Evolutionary conservation across 2,113 vertebrate genomes (phyloP).

Genomic region (Argyrosomus japonicus): DNA sequence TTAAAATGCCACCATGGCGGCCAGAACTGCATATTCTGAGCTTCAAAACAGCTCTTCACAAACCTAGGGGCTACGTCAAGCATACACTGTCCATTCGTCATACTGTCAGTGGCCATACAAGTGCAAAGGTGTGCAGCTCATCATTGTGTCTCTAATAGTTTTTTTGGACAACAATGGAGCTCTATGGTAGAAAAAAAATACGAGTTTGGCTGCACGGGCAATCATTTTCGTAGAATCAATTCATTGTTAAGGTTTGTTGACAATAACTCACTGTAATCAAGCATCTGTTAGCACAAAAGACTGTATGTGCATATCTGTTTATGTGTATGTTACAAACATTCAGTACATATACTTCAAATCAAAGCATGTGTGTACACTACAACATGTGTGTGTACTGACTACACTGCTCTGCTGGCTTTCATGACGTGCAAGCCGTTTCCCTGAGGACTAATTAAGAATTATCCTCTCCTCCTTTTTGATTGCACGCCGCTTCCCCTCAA

Average conservation of each 20-base stretch:
- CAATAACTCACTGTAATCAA: not conserved
- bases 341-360: not conserved
- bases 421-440: slow-evolving; percentile 41
- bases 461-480: slow-evolving; percentile 35
- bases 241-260: not conserved
- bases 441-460: slow-evolving; percentile 54
- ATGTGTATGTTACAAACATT: not conserved
- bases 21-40: too few relatives aligned
- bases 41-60: too few relatives aligned
- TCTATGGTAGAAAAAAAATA: not conserved
- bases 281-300: not conserved
- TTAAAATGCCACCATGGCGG: too few relatives aligned
- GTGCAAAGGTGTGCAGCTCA: not conserved
- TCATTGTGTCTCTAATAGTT: not conserved
- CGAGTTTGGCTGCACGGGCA: not conserved
- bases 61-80: too few relatives aligned
- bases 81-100: too few relatives aligned
- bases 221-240: not conserved
- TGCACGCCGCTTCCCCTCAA: slow-evolving; percentile 29
- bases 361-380: not conserved
- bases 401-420: not conserved
- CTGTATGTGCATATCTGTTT: not conserved
- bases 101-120: not conserved
- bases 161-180: not conserved
- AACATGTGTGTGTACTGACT: not conserved